Evolutionary conservation across 2,888 invertebrate species (phyloP), one percentile per base, ranked within the genome.

Genomic region (Copidosoma aretas): DNA sequence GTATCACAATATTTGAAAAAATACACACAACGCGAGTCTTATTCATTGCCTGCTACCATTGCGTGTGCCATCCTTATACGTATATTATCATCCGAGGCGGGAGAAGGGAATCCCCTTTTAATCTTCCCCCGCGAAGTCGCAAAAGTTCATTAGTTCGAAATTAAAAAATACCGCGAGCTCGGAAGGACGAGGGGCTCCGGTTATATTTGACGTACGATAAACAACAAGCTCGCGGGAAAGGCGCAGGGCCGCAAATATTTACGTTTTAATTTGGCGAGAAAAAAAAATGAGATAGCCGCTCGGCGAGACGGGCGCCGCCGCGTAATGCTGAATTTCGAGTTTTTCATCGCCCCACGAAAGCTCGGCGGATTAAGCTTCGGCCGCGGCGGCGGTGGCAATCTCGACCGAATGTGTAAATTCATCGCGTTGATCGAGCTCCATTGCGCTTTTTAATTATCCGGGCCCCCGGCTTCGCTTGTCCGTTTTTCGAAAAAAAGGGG

Each of bases 401-500:
- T 19, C 32, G 14, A 61, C 46, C 25, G 53, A 67, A 57, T 56
- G 8, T 32, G 60, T 58, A n/a, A n/a, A n/a, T n/a, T n/a, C n/a
- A 17, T n/a, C 64, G 52, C 61, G 49, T 64, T 64, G 65, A 69
- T 69, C 65, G 54, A 49, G 14, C 61, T 61, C 60, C 63, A 68
- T 68, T 62, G 46, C 32, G 15, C 43, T 64, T 59, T 65, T 58
- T 65, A 65, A 69, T 69, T 59, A 8, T 32, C 3, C 32, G n/a
- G n/a, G n/a, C n/a, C n/a, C n/a, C n/a, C n/a, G n/a, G n/a, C 32
- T 8, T 32, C 32, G 4, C 8, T 32, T 32, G 32, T 8, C 32
- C 32, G 8, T 3, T 32, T 32, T 32, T 32, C 8, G 32, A n/a
- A n/a, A n/a, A n/a, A n/a, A n/a, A n/a, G n/a, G n/a, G n/a, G n/a